A percentile compares a stretch with the other conserved stretches of the same genome.
Conservation (phyloP, 2,797 vertebrate species). For the Alca torda region DNA sequence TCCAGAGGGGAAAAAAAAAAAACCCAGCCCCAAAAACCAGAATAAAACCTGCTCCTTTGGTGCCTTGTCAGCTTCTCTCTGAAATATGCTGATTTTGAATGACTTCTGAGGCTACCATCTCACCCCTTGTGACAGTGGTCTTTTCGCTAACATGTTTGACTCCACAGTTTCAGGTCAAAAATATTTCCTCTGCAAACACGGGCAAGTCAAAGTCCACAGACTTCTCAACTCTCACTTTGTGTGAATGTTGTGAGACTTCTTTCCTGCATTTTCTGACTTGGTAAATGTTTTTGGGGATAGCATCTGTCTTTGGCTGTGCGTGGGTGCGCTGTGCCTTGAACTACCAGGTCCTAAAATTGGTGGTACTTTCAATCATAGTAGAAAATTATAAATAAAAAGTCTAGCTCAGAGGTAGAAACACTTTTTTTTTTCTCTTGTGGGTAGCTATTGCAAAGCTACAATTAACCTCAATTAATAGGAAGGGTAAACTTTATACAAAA, state of each 20-base stretch:
- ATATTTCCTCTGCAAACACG: background rate
- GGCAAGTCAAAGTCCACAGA: background rate
- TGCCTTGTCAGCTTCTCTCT: background rate
- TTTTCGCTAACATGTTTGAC: background rate
- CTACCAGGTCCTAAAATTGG: background rate
- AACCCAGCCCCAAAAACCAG: background rate
- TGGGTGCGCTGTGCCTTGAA: background rate
- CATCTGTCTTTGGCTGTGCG: background rate
- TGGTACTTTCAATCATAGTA: background rate
- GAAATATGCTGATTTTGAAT: background rate
- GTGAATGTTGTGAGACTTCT: background rate
- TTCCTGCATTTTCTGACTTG: background rate
- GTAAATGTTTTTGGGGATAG: background rate
- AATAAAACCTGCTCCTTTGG: background rate
- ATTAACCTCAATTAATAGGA: slow-evolving; percentile 47
- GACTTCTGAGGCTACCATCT: background rate
- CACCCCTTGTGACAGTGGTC: background rate
- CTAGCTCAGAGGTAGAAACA: background rate
- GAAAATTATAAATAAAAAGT: background rate
- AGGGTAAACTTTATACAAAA: background rate
- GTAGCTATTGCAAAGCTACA: slow-evolving; percentile 17
- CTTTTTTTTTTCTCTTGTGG: background rate
- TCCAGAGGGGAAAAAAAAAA: background rate
- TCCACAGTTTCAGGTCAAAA: background rate
- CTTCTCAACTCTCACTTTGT: background rate